Percentiles rank a stretch among this genome's conserved stretches.
phyloP scores from a whole-genome alignment of 2,797 vertebrate genomes.

The Anomalospiza imberbis region DNA sequence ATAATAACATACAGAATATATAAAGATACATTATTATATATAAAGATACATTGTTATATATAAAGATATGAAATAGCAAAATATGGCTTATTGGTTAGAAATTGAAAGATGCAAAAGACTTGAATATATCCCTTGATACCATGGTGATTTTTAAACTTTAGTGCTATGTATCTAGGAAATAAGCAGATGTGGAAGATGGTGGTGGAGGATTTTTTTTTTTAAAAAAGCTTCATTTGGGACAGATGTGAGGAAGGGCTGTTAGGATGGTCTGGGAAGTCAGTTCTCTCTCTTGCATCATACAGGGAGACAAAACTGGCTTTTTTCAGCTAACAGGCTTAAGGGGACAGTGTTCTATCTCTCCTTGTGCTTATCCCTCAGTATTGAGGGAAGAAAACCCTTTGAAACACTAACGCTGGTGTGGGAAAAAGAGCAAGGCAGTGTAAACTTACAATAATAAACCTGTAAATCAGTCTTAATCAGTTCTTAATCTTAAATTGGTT shows the following conservation, averaged over 20 bases:
- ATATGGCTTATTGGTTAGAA: background rate
- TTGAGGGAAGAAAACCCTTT: background rate
- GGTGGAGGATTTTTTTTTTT: background rate
- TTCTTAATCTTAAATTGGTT: conserved; percentile 20
- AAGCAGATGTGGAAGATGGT: background rate
- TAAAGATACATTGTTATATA: background rate
- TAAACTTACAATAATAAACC: background rate
- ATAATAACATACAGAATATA: background rate
- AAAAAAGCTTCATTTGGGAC: background rate
- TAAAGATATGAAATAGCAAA: background rate
- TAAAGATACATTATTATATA: background rate
- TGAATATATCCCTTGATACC: background rate
- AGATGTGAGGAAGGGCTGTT: background rate
- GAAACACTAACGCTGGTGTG: background rate
- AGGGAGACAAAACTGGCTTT: background rate
- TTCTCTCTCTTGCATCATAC: background rate
- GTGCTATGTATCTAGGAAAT: background rate
- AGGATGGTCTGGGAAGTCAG: background rate
- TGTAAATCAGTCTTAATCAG: background rate
- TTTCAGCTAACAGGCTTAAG: background rate
- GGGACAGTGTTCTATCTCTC: background rate
- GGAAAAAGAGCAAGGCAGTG: background rate
- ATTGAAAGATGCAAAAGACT: background rate
- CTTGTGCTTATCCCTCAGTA: background rate
- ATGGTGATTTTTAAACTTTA: background rate